Base-by-base conservation (phyloP, 2,888 invertebrate species). In the Germaria angustata region DNA sequence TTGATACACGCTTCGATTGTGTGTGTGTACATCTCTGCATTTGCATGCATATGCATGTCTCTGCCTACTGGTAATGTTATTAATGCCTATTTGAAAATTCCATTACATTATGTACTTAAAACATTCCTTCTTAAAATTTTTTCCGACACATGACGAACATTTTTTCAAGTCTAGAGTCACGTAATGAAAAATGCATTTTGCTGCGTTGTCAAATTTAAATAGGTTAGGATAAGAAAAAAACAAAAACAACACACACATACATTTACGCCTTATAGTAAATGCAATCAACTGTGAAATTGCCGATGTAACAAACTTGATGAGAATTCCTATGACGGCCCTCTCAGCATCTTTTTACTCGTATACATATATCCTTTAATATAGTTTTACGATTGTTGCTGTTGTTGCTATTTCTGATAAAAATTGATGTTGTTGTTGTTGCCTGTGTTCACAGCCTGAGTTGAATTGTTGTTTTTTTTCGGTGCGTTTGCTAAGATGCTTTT, bases 211-310 rank as follows among this genome's bases (percentile, higher is more conserved):
- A 82, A 84, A 80, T 66, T 77, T 57, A 76, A 66, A 65, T 49
- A 32, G 68, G 17, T 28, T 11, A 28, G 4, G 28, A 49, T 15
- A 17, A 17, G 28, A 51, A 51, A 13, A 39, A n/a, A 53, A 53
- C n/a, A 6, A 59, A n/a, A 71, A 55, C 15, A 68, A 63, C 24
- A 61, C n/a, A n/a, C 3, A 59, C 41, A 39, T 44, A 57, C 53
- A 59, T 44, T 17, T 17, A 55, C 11, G 34, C 41, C 55, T 55
- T 24, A 11, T 22, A 59, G 13, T 61, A 51, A 79, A 86, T 88
- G 88, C 89, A 89, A 89, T 89, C 89, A 89, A 89, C 86, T 89
- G 89, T 86, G 88, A 88, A 89, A 89, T 88, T 89, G 88, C 88
- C 89, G 88, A 89, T 88, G 87, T 88, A 88, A 88, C 79, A 80